A percentile compares a stretch with the other conserved stretches of the same genome.
phyloP scores from a whole-genome alignment of 2,797 vertebrate genomes.

The Delichon dasypus region DNA sequence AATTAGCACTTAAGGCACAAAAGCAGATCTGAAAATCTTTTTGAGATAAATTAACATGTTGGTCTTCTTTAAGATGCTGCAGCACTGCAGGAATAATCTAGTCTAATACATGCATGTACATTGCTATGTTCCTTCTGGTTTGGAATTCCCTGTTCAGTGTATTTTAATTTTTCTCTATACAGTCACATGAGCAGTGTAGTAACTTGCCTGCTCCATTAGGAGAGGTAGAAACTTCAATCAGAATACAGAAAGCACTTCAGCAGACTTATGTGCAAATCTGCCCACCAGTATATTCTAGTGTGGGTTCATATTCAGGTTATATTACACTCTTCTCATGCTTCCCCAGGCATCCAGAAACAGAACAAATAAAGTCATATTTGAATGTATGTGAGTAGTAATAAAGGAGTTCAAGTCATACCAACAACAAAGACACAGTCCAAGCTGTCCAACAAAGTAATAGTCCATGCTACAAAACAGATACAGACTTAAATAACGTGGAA shows the following conservation, averaged over 20 bases:
- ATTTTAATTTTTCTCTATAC: background rate
- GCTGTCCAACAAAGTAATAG: background rate
- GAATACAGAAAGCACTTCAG: background rate
- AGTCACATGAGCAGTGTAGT: background rate
- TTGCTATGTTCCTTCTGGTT: background rate
- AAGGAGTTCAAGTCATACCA: background rate
- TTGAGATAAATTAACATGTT: background rate
- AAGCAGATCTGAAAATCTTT: background rate
- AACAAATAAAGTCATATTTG: background rate
- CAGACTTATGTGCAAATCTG: background rate
- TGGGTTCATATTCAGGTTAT: background rate
- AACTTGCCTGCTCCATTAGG: background rate
- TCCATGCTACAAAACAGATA: background rate
- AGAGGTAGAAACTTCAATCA: background rate
- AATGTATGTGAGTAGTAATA: background rate
- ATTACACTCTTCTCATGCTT: background rate
- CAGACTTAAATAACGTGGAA: background rate
- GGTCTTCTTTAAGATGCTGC: background rate
- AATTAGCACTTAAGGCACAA: background rate
- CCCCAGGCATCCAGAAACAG: background rate
- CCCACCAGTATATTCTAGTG: background rate
- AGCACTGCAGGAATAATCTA: background rate
- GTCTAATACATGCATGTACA: background rate
- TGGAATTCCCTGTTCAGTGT: background rate
- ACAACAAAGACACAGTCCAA: background rate